Evolutionary conservation across 2,888 invertebrate species (phyloP).

Genomic region (Carabus problematicus): DNA sequence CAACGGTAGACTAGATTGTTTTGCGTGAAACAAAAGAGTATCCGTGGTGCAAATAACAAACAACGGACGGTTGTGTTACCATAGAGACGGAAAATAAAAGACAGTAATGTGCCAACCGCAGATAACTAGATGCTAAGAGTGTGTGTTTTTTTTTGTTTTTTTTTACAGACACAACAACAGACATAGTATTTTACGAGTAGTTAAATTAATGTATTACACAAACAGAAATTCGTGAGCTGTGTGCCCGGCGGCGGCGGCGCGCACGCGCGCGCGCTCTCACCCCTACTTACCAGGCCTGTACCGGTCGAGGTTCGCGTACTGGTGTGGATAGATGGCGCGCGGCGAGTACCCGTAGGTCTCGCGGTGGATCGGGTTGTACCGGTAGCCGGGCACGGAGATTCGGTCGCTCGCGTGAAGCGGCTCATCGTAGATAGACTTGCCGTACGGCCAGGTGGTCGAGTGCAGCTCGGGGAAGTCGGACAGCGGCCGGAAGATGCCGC

Average conservation of each 20-base stretch:
- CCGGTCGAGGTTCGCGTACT: conserved; percentile 78
- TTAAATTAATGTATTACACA: too few species aligned
- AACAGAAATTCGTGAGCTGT: too few species aligned
- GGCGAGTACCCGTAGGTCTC: conserved; percentile 91
- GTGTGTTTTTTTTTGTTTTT: too few species aligned
- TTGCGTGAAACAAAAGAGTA: too few species aligned
- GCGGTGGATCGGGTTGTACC: conserved; percentile 89
- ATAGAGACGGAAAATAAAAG: too few species aligned
- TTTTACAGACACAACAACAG: too few species aligned
- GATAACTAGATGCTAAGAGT: too few species aligned
- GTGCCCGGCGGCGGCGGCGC: background rate
- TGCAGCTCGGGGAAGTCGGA: conserved; percentile 79
- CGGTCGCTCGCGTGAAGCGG: conserved; percentile 81
- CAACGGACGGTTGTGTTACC: too few species aligned
- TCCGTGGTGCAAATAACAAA: too few species aligned
- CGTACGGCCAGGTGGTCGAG: conserved; percentile 75
- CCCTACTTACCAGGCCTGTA: conserved; percentile 84
- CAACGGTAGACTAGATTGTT: too few species aligned
- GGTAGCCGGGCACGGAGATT: conserved; percentile 87
- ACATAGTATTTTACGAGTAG: too few species aligned
- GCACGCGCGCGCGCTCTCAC: background rate
- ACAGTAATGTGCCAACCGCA: too few species aligned
- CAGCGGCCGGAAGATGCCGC: conserved; percentile 67
- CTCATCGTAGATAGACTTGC: conserved; percentile 89
- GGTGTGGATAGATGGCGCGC: conserved; percentile 85